Base-by-base conservation (phyloP, 1,140 invertebrate genomes). In the Heterodera carotae region DNA sequence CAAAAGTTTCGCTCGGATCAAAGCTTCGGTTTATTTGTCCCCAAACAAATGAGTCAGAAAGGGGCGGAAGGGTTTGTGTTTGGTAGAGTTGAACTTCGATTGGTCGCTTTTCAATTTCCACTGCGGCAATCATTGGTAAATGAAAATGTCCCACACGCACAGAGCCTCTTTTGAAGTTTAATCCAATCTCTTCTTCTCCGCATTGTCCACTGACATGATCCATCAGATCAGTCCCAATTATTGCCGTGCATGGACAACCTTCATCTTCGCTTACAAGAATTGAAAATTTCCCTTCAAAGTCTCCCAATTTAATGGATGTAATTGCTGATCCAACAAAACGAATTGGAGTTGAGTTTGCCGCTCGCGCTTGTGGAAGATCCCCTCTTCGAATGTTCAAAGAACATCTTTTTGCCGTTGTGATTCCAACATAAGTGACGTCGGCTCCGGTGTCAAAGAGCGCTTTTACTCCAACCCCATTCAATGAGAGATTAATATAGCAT, bases 201-300 rank as follows among this genome's bases (percentile, higher is more conserved):
- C 48, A 12, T 53, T 53, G 48, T 1, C 22, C 12, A 22, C 48
- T 53, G 48, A 53, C 22, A 18, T 22, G 22, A 22, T 34, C 60
- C 77, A 78, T 72, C 10, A 80, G 25, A 36, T 78, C 77, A 0
- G 77, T 79, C 22, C 77, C 77, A 18, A 78, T 34, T 18, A 78
- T 48, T 6, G 80, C 34, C 10, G 31, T 29, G 5, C 36, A 76
- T 0, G 77, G 76, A 31, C 77, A 78, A 1, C 31, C 8, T 43
- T 76, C 12, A 62, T 78, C 76, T 18, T 67, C 76, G 18, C 76
- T 33, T 18, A 78, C 29, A 6, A 79, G 39, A n/a, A 78, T 59
- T 36, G 33, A 33, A 18, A 33, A 25, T 56, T 60, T 70, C 2
- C 79, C 15, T 2, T 25, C 27, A 34, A 34, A 33, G 4, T 34